These are phyloP conservation scores for Drosophila teissieri DNA, from an alignment of 1,140 invertebrate species.

Conservation along the genomic window DNA sequence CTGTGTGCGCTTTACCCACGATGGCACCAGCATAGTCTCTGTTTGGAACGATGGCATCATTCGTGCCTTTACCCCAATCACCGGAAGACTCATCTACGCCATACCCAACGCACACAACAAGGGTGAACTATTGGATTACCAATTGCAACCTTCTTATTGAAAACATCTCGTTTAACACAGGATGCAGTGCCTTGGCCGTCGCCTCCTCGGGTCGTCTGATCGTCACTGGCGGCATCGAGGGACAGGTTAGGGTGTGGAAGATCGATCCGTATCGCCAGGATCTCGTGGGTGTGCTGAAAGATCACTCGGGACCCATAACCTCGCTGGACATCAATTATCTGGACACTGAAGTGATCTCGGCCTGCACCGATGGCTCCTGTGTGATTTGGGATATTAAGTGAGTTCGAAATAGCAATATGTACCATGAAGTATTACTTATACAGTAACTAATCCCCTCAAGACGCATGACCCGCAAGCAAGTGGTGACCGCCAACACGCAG, in stretches of 20 bases:
- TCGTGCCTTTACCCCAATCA: constrained; percentile 92
- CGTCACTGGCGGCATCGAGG: constrained; percentile 94
- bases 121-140: constrained; percentile 72
- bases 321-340: constrained; percentile 91
- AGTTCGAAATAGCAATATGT: background rate
- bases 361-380: constrained; percentile 94
- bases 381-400: constrained; percentile 95
- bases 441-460: constrained; percentile 79
- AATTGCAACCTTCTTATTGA: no score
- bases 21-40: constrained; percentile 92
- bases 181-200: constrained; percentile 86
- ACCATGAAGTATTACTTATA: no score
- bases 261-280: constrained; percentile 88
- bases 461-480: constrained; percentile 89
- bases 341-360: constrained; percentile 92
- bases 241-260: constrained; percentile 91
- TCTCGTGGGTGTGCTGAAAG: constrained; percentile 91
- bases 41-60: constrained; percentile 96
- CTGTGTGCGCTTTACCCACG: constrained; percentile 89
- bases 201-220: constrained; percentile 90
- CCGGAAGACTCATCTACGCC: constrained; percentile 90
- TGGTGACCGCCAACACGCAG: constrained; percentile 94
- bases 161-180: constrained; percentile 5
- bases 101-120: constrained; percentile 95
- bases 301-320: constrained; percentile 94